A percentile compares a stretch with the other conserved stretches of the same genome.
Conservation (phyloP, 2,888 invertebrate genomes). For the Latrodectus elegans region DNA sequence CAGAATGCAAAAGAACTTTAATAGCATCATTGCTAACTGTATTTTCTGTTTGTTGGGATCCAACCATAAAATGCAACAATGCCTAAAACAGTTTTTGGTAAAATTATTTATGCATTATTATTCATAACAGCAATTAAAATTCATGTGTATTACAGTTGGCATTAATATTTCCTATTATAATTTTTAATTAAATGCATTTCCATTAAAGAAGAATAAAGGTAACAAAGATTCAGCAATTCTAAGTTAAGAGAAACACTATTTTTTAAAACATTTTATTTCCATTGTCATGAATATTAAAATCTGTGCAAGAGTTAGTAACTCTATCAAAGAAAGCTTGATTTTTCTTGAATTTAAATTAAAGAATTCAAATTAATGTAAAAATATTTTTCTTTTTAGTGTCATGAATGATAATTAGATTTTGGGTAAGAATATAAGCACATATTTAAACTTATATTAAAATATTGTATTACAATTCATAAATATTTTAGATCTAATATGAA, state of each 20-base stretch:
- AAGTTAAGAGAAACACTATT: constrained; percentile 2
- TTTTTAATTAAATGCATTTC: not conserved
- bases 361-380: too few species aligned
- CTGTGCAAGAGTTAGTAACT: too few species aligned
- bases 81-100: constrained; percentile 77
- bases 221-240: not conserved
- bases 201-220: not conserved
- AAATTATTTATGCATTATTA: not conserved
- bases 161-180: too few species aligned
- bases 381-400: too few species aligned
- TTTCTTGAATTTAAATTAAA: too few species aligned
- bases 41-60: constrained; percentile 75
- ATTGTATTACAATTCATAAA: too few species aligned
- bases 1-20: constrained; percentile 91
- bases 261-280: not conserved
- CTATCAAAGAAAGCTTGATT: too few species aligned
- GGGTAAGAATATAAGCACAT: too few species aligned
- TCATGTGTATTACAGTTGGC: too few species aligned
- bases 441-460: too few species aligned
- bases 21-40: constrained; percentile 96
- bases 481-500: too few species aligned
- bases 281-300: not conserved
- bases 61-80: constrained; percentile 94
- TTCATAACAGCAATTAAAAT: not conserved
- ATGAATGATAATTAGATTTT: too few species aligned